Evolutionary conservation across 2,888 invertebrate genomes (phyloP).

Genomic region (Bellardia pandia): DNA sequence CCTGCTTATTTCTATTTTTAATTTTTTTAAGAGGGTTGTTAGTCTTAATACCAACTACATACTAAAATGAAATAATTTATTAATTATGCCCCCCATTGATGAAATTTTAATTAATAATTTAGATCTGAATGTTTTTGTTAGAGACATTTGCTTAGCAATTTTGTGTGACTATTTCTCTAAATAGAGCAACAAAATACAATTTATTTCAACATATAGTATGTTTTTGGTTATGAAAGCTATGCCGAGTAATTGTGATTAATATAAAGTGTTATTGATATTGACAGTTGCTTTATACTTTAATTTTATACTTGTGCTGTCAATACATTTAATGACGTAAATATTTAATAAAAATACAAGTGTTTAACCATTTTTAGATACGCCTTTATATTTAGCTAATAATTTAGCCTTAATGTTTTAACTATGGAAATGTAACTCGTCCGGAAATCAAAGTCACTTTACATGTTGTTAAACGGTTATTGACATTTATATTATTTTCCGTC

Average conservation of each 20-base stretch:
- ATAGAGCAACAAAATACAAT: background rate
- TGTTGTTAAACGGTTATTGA: no score
- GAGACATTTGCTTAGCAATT: background rate
- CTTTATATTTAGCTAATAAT: no score
- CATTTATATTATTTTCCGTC: no score
- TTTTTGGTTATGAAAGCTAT: background rate
- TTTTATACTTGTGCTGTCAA: background rate
- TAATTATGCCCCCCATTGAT: conserved; percentile 7
- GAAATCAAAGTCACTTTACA: no score
- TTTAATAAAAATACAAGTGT: no score
- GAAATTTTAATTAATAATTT: conserved; percentile 36
- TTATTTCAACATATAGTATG: background rate
- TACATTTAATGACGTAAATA: no score
- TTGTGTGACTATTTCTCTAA: background rate
- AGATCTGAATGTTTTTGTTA: background rate
- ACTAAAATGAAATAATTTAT: conserved; percentile 10
- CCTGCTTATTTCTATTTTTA: background rate
- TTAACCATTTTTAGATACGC: no score
- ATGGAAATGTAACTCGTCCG: no score
- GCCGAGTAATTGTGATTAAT: background rate
- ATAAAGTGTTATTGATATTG: conserved; percentile 1
- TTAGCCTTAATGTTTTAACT: no score
- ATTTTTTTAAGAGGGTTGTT: conserved; percentile 4
- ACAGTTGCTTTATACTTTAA: background rate
- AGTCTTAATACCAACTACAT: background rate